Evolutionary conservation across 2,888 invertebrate genomes (phyloP).

Genomic region (Pseudeuparius sepicola): DNA sequence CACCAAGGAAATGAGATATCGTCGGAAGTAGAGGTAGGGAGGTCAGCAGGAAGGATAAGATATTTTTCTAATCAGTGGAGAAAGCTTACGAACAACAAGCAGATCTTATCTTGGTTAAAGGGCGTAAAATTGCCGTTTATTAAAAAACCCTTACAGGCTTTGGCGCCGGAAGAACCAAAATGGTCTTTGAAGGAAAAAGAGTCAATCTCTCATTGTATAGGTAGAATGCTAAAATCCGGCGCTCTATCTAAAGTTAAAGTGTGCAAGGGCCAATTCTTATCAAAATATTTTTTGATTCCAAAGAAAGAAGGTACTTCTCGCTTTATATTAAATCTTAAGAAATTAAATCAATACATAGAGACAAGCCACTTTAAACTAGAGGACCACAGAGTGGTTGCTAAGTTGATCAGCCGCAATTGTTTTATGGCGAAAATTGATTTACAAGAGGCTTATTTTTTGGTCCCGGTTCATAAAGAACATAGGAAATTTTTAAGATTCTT

Average conservation of each 20-base stretch:
- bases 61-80: conserved; percentile 7
- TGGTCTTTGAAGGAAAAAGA: not conserved
- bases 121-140: conserved; percentile 13
- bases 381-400: conserved; percentile 17
- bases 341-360: too few species aligned
- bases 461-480: too few species aligned
- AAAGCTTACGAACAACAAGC: conserved; percentile 3
- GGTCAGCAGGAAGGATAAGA: conserved; percentile 12
- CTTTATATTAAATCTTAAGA: too few species aligned
- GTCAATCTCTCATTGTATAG: not conserved
- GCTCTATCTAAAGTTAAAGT: too few species aligned
- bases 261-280: conserved; percentile 8
- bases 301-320: too few species aligned
- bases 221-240: not conserved
- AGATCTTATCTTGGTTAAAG: conserved; percentile 11
- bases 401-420: conserved; percentile 15
- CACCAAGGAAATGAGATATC: not conserved
- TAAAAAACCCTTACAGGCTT: too few species aligned
- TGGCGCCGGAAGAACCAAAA: conserved; percentile 3
- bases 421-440: conserved; percentile 12
- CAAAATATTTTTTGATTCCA: too few species aligned
- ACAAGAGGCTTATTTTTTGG: too few species aligned
- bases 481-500: too few species aligned
- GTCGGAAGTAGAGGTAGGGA: conserved; percentile 12
- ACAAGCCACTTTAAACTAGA: conserved; percentile 25